Evolutionary conservation across 2,113 vertebrate genomes (phyloP), one percentile per base, ranked within the genome.

Genomic region (Ictalurus punctatus): DNA sequence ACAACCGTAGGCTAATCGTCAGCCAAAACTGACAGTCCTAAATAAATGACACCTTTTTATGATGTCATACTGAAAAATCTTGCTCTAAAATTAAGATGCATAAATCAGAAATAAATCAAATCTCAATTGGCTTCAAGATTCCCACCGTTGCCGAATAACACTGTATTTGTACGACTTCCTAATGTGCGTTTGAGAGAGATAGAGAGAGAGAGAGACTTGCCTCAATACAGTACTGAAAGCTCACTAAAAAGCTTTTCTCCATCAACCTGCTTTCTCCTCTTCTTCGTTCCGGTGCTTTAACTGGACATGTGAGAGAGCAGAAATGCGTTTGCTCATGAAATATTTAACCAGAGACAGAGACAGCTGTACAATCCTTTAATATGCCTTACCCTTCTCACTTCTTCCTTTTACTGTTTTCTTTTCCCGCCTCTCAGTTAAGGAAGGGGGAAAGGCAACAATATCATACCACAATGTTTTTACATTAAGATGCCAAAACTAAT

Each of bases 311-410:
- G n/a, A 83, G 83, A 86, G 89, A 91, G 74, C 90, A 89, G 69
- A 89, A 90, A 90, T 90, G 90, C 80, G 40, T 92, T 91, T 90
- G 79, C 87, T 88, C 82, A 88, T 91, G 90, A 91, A 92, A 90
- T 90, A 92, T 92, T 92, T 80, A 91, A 89, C 27, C 84, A 78
- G 83, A 30, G 83, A 30, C 83, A 83, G 83, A 89, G 86, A 61
- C 74, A 54, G 65, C 86, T 67, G 80, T 86, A 2, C 81, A 65
- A 69, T 59, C 13, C 61, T 73, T 83, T n/a, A 17, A 21, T n/a
- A 61, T 25, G 10, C 44, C 12, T 30, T 74, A 10, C 17, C 63
- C 19, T 78, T 59, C 65, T 71, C 73, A 82, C 19, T 6, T 58
- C 85, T 37, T 78, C 12, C 21, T 69, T 65, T 27, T 52, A 23